Conservation (phyloP, 2,797 vertebrate genomes). For the Schizopygopsis pylzovi region DNA sequence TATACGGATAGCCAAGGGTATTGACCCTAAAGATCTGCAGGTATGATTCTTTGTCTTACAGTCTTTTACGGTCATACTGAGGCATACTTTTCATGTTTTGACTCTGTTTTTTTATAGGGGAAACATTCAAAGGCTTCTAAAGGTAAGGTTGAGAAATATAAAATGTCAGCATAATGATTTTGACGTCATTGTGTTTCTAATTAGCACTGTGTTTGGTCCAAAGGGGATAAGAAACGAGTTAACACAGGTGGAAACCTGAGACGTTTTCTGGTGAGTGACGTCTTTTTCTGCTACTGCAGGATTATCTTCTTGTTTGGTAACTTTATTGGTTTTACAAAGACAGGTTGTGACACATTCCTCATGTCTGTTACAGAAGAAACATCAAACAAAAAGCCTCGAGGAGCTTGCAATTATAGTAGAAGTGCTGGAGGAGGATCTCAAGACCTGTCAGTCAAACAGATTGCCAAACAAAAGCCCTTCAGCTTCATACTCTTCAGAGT, state of each 20-base stretch:
- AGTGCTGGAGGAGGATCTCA: constrained; percentile 86
- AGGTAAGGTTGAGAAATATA: constrained; percentile 60
- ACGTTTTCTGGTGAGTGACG: constrained; percentile 72
- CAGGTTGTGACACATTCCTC: not conserved
- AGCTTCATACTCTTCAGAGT: constrained; percentile 22
- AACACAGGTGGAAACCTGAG: constrained; percentile 71
- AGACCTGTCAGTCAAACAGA: constrained; percentile 50
- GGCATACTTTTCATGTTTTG: constrained; percentile 13
- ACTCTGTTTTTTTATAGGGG: constrained; percentile 55
- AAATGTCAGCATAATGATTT: not conserved
- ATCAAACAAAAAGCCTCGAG: constrained; percentile 73
- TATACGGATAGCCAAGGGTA: constrained; percentile 77
- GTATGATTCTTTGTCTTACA: constrained; percentile 62
- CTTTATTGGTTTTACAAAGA: not conserved
- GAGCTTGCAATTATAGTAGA: constrained; percentile 85
- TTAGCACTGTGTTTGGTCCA: constrained; percentile 26
- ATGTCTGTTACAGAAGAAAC: constrained; percentile 72
- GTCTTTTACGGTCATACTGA: not conserved
- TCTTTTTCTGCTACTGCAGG: not conserved
- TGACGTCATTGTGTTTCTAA: not conserved
- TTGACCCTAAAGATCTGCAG: constrained; percentile 69
- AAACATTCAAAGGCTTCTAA: constrained; percentile 63
- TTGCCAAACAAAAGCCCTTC: not conserved
- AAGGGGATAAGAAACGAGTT: constrained; percentile 77
- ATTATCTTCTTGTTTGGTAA: not conserved